Percentiles rank a stretch among this genome's conserved stretches.
Evolutionary conservation across 2,888 invertebrate genomes (phyloP).

Genomic region (Leptogaster cylindrica): DNA sequence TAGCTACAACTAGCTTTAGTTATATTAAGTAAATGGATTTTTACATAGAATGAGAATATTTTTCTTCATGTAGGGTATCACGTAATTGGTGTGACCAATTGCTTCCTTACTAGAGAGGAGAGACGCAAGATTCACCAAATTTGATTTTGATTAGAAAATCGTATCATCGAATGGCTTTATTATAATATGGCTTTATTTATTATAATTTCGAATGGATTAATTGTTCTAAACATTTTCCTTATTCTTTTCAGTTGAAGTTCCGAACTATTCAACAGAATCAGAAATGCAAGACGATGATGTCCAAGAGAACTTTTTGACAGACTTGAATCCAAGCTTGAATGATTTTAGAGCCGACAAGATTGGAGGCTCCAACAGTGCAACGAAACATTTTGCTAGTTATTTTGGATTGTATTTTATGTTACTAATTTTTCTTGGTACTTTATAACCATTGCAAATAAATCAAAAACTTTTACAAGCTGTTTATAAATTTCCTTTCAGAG

Average conservation of each 20-base stretch:
- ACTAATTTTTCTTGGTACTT: conserved; percentile 23
- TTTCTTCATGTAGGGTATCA: too few species aligned
- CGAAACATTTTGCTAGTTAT: conserved; percentile 1
- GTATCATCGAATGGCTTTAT: too few species aligned
- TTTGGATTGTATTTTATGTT: conserved; percentile 14
- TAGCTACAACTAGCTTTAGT: too few species aligned
- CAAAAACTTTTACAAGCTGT: too few species aligned
- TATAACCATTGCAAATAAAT: conserved; percentile 15
- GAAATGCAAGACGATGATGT: conserved; percentile 49
- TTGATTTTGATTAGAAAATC: too few species aligned
- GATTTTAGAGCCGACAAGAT: conserved; percentile 51
- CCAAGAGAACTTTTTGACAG: conserved; percentile 53
- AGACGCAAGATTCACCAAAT: too few species aligned
- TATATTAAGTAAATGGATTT: too few species aligned
- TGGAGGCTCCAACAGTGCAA: conserved; percentile 11
- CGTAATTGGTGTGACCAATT: too few species aligned
- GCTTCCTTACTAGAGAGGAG: too few species aligned
- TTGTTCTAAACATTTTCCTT: not conserved
- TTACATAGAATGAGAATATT: too few species aligned
- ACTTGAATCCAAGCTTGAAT: conserved; percentile 53
- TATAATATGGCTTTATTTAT: too few species aligned
- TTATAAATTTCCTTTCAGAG: too few species aligned
- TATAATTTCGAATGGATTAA: not conserved
- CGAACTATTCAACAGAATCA: conserved; percentile 60
- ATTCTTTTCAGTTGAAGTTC: conserved; percentile 57